Evolutionary conservation across 2,888 invertebrate genomes (phyloP).

Genomic region (Chirona hameri): DNA sequence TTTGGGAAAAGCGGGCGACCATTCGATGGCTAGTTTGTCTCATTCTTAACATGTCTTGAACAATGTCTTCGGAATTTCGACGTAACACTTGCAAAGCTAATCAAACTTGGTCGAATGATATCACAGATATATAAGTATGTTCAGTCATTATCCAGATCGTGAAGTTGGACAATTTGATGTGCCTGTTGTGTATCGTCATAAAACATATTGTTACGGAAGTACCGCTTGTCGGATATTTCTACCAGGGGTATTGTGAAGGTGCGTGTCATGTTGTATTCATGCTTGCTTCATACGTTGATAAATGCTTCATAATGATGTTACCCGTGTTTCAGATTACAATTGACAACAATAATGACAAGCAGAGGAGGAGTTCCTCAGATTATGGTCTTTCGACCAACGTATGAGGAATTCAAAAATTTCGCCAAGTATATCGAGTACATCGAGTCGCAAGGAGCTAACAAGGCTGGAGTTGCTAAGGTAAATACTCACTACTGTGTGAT

Average conservation of each 20-base stretch:
- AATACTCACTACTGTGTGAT: conserved; percentile 34
- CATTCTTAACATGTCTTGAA: too few relatives aligned
- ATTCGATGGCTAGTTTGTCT: too few relatives aligned
- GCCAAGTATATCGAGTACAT: conserved; percentile 83
- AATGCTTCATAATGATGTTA: too few relatives aligned
- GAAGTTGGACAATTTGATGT: too few relatives aligned
- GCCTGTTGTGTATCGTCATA: not conserved
- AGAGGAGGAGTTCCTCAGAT: conserved; percentile 47
- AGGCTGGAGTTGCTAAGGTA: conserved; percentile 90
- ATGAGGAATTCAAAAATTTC: conserved; percentile 96
- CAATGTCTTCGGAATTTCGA: too few relatives aligned
- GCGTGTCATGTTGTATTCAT: not conserved
- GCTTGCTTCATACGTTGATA: not conserved
- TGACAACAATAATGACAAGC: not conserved
- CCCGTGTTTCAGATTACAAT: not conserved
- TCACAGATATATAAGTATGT: too few relatives aligned
- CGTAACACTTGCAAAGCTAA: too few relatives aligned
- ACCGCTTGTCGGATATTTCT: too few relatives aligned
- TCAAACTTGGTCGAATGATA: too few relatives aligned
- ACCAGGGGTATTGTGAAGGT: too few relatives aligned
- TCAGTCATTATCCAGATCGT: too few relatives aligned
- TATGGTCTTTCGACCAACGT: conserved; percentile 85
- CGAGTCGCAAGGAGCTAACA: conserved; percentile 87
- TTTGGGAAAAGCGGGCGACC: too few relatives aligned
- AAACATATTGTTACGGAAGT: not conserved